Base-by-base conservation (phyloP, 2,888 invertebrate genomes). In the Electrophaes corylata region DNA sequence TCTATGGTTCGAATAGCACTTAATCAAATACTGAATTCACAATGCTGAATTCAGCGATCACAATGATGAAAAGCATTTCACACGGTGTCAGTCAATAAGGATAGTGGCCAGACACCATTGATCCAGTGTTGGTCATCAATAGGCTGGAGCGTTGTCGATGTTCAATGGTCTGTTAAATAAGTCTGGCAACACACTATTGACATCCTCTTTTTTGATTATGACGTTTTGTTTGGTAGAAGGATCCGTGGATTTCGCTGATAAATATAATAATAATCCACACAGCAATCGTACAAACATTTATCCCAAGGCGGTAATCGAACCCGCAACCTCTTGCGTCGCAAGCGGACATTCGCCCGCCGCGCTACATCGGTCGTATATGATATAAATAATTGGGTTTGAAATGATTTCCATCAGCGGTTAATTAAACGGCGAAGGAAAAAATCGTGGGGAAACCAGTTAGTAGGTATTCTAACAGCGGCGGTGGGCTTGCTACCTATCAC, bases 101-200 rank as follows among this genome's bases (percentile, higher is more conserved):
- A 73, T 72, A 71, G 75, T 66, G 55, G 26, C 59, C 50, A 70
- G 69, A 56, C 44, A n/a, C 35, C 16, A 75, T 73, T 77, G 66
- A 61, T 12, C 57, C 71, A 72, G 67, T 76, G 71, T 73, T 64
- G 54, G 54, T 35, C 62, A 70, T 72, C 72, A 70, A 65, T 59
- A 56, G 64, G 6, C 45, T 65, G 44, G 2, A 0, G 63, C 43
- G 53, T 73, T 76, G 72, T 76, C 20, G 63, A 62, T 69, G 70
- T 18, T 62, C 71, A 78, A 58, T 73, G 69, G 66, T 53, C 35
- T 6, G 6, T 12, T 60, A 78, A 78, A 78, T 76, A 73, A 72
- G 76, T 71, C 68, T 74, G 71, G 62, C 46, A 47, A 43, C 39
- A 54, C 39, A 43, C 10, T 29, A 10, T 29, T 29, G 26, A 29